phyloP scores from a whole-genome alignment of 2,797 vertebrate species.

The Coregonus ussuriensis region DNA sequence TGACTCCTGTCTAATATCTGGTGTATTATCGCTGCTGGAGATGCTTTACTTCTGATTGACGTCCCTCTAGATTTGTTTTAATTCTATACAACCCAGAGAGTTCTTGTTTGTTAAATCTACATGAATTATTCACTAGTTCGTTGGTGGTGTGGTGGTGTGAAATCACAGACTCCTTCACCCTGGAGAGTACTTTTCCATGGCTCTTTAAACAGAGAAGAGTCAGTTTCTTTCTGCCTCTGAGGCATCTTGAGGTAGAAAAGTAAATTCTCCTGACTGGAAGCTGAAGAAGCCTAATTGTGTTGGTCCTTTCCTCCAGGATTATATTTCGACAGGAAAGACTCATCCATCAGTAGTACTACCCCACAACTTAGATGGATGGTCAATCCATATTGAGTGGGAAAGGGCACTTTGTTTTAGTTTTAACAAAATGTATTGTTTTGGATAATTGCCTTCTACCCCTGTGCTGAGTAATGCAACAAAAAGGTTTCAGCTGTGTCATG shows the following conservation, averaged over 20 bases:
- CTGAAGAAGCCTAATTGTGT: background rate
- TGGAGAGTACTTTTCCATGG: background rate
- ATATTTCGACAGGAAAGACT: background rate
- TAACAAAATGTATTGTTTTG: background rate
- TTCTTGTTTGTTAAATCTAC: background rate
- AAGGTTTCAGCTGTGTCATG: background rate
- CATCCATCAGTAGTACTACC: background rate
- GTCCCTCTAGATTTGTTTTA: background rate
- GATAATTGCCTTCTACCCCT: background rate
- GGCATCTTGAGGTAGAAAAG: background rate
- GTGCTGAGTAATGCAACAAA: background rate
- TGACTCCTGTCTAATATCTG: background rate
- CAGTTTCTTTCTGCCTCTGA: background rate
- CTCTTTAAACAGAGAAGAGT: background rate
- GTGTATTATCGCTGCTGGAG: background rate
- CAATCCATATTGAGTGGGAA: background rate
- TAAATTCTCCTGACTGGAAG: background rate
- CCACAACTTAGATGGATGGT: background rate
- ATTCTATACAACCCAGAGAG: background rate
- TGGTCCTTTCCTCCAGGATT: slow-evolving; percentile 6
- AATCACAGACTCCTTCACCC: background rate
- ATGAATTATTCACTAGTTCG: background rate
- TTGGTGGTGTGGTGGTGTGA: background rate
- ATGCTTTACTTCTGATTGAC: background rate
- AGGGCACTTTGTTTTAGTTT: background rate